Evolutionary conservation across 2,797 vertebrate species (phyloP), one percentile per base, ranked within the genome.

Genomic region (Poeciliopsis paucimaculata): DNA sequence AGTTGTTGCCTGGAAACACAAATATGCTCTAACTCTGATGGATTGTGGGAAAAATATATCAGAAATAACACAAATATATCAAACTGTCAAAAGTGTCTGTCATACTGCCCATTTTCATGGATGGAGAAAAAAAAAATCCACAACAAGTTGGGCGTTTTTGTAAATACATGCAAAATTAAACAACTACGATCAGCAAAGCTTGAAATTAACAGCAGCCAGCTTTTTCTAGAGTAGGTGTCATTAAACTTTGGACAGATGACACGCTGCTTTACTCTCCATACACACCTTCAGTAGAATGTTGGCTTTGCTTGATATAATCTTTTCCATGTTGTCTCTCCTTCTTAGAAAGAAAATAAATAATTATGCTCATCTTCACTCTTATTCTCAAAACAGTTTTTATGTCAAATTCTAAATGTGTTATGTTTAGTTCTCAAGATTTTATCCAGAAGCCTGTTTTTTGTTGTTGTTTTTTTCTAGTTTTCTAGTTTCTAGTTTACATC

Each of bases 101-200:
- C 49, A 51, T 60, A 60, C 12, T 46, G 77, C 28, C 76, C 70
- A 45, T 80, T 87, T 86, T 77, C 60, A 45, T 3, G 43, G 71
- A 80, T 83, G 73, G 80, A 66, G 66, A 81, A 84, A 87, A 81
- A 86, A 70, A 55, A 60, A 18, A 23, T 83, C 43, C 77, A 57
- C 41, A n/a, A 73, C 68, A 51, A 86, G 78, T 46, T 82, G 9
- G 9, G 0, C 7, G 1, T 49, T 3, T 47, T 73, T 49, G 0
- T 20, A 73, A 49, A 49, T 23, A 76, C 39, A 83, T 81, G 77
- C 34, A 68, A 87, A 90, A 82, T 70, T 74, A 79, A 93, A 89
- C 88, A 88, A 89, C 88, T 91, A 88, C 75, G 83, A 89, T 86
- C 88, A 89, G 73, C 78, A 81, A 85, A 77, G 85, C 87, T 89